phyloP scores from a whole-genome alignment of 2,888 invertebrate species.

The Venusia cambrica region DNA sequence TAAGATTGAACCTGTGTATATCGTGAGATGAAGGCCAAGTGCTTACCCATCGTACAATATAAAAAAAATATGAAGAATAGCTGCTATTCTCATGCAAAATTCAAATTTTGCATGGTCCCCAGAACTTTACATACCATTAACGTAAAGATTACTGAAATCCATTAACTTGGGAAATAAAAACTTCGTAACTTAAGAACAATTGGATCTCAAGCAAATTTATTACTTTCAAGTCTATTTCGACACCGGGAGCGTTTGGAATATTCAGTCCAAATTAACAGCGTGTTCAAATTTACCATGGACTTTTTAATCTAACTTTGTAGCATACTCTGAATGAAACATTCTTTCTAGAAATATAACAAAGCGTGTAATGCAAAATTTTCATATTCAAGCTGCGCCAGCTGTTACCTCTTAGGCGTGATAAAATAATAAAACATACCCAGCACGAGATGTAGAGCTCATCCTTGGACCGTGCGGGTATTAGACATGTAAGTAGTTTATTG shows the following conservation, averaged over 20 bases:
- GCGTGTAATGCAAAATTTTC: slow-evolving; percentile 16
- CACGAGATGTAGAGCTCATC: slow-evolving; percentile 36
- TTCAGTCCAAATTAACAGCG: slow-evolving; percentile 14
- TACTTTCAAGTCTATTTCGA: slow-evolving; percentile 19
- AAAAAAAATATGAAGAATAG: too few relatives aligned
- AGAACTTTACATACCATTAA: slow-evolving; percentile 17
- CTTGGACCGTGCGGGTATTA: slow-evolving; percentile 56
- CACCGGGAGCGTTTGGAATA: slow-evolving; percentile 13
- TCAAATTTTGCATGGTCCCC: background rate
- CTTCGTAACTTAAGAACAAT: slow-evolving; percentile 13
- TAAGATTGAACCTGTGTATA: too few relatives aligned
- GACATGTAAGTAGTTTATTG: slow-evolving; percentile 71
- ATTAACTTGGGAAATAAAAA: slow-evolving; percentile 18
- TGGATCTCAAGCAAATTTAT: slow-evolving; percentile 15
- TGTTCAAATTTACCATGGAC: slow-evolving; percentile 14
- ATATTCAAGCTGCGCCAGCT: slow-evolving; percentile 16
- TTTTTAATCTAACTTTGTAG: slow-evolving; percentile 16
- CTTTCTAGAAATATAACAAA: slow-evolving; percentile 14
- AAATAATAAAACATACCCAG: slow-evolving; percentile 21
- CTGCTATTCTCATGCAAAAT: slow-evolving; percentile 4
- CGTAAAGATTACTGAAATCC: slow-evolving; percentile 18
- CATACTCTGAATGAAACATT: slow-evolving; percentile 4
- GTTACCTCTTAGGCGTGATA: slow-evolving; percentile 18
- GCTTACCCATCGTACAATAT: too few relatives aligned
- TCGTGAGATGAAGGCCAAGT: too few relatives aligned